Evolutionary conservation across 2,113 vertebrate genomes (phyloP).

Genomic region (Crotalus helleri): DNA sequence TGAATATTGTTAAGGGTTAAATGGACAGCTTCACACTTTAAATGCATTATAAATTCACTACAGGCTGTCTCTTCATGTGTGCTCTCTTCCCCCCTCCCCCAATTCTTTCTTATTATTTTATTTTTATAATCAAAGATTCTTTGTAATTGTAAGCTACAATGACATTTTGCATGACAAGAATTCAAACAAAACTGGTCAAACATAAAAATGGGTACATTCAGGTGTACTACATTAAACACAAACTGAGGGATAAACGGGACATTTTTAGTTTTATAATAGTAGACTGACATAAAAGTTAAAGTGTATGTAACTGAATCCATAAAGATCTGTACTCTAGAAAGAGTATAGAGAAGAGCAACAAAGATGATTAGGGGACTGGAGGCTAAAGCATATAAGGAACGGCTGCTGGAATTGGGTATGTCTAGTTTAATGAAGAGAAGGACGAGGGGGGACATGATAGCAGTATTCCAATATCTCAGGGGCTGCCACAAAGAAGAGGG

Average conservation of each 20-base stretch:
- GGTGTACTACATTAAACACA: conserved; percentile 21
- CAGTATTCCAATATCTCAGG: too few relatives aligned
- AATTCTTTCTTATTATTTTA: conserved; percentile 51
- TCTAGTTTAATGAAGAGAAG: too few relatives aligned
- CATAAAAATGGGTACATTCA: neutral
- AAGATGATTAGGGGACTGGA: too few relatives aligned
- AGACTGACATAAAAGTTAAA: neutral
- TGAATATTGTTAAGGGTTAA: conserved; percentile 61
- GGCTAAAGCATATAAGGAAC: too few relatives aligned
- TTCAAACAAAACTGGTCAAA: conserved; percentile 53
- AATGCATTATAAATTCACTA: conserved; percentile 59
- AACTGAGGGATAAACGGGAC: neutral
- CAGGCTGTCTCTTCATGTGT: conserved; percentile 34
- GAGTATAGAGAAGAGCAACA: too few relatives aligned
- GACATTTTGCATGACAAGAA: conserved; percentile 54
- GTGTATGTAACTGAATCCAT: neutral
- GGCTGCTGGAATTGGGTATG: too few relatives aligned
- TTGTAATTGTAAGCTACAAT: conserved; percentile 49
- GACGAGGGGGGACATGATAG: too few relatives aligned
- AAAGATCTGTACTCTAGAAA: neutral
- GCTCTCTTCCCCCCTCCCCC: conserved; percentile 17
- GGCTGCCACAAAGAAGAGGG: too few relatives aligned
- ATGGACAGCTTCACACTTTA: conserved; percentile 58
- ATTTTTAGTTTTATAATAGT: neutral
- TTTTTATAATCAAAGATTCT: conserved; percentile 57